Evolutionary conservation across 1,140 invertebrate species (phyloP).

Genomic region (Acromyrmex charruanus): DNA sequence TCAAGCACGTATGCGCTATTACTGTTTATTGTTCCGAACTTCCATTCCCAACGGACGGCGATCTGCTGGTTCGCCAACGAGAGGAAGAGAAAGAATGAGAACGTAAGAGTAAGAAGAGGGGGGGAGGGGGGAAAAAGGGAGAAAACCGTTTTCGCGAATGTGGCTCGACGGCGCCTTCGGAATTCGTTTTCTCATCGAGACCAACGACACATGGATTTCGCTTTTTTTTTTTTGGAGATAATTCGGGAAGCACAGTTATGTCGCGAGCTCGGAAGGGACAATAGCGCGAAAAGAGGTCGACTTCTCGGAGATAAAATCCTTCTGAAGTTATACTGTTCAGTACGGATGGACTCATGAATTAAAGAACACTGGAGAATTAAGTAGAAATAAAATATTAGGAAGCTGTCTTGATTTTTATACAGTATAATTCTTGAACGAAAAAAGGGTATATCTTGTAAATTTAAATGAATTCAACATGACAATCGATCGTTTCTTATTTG

Average conservation of each 20-base stretch:
- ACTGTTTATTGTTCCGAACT: slow-evolving; percentile 83
- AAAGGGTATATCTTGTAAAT: background rate
- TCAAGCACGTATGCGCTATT: slow-evolving; percentile 79
- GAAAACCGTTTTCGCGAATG: slow-evolving; percentile 63
- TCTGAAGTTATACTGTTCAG: background rate
- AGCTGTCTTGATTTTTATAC: background rate
- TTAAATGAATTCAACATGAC: background rate
- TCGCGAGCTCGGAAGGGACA: background rate
- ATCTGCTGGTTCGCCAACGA: slow-evolving; percentile 44
- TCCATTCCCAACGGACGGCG: slow-evolving; percentile 77
- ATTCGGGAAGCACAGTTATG: slow-evolving; percentile 43
- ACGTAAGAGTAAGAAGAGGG: background rate
- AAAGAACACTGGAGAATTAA: background rate
- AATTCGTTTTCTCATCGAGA: slow-evolving; percentile 56
- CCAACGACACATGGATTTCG: slow-evolving; percentile 68
- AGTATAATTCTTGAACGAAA: background rate
- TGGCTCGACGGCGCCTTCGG: slow-evolving; percentile 31
- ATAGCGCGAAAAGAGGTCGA: slow-evolving; percentile 12
- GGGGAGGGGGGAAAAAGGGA: slow-evolving; percentile 27
- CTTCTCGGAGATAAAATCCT: slow-evolving; percentile 10
- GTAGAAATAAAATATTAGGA: background rate
- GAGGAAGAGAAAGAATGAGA: slow-evolving; percentile 21
- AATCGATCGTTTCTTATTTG: background rate
- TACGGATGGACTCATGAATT: background rate
- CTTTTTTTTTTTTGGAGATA: slow-evolving; percentile 2